Evolutionary conservation across 2,797 vertebrate species (phyloP).

Genomic region (Microhierax caerulescens): DNA sequence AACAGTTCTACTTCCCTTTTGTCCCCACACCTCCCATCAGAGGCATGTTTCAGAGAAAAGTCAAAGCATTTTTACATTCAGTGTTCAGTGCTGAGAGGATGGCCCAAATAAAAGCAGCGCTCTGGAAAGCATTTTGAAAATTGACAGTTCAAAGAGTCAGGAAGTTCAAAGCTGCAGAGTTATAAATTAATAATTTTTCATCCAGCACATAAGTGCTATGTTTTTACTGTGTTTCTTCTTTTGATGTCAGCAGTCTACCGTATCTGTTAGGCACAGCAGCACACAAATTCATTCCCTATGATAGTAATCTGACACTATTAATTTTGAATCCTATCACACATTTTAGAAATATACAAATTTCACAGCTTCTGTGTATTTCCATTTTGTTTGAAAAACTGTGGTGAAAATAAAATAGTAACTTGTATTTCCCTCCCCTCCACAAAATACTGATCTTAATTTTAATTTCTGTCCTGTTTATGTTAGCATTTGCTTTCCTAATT

Average conservation of each 20-base stretch:
- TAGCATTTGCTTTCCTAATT: neutral
- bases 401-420: neutral
- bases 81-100: neutral
- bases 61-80: neutral
- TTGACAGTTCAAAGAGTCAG: conserved; percentile 10
- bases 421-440: neutral
- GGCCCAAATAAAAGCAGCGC: neutral
- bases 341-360: neutral
- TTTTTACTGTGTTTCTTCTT: neutral
- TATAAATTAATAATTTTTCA: conserved; percentile 14
- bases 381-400: neutral
- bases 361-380: neutral
- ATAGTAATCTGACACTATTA: neutral
- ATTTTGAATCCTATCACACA: neutral
- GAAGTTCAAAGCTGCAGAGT: neutral
- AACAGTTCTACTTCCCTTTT: neutral
- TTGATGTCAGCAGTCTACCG: neutral
- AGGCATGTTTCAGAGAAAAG: neutral
- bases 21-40: neutral
- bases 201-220: neutral
- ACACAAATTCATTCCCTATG: neutral
- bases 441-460: neutral
- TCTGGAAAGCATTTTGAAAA: conserved; percentile 9
- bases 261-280: neutral
- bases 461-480: neutral